Conservation (phyloP, 2,888 invertebrate genomes). For the Torymus auratus region DNA sequence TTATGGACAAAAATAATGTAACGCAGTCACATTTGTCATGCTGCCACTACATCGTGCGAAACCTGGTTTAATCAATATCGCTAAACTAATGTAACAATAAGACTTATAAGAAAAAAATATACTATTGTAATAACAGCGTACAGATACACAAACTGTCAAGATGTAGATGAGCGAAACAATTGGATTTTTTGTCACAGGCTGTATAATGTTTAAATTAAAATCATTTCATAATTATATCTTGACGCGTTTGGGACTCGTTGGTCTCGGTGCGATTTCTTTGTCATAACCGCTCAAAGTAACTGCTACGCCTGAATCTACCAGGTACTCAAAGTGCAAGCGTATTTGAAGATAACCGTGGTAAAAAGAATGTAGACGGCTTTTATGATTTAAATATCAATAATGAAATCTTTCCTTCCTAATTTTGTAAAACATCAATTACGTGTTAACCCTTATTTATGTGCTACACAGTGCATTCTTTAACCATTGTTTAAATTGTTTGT, state of each 20-base stretch:
- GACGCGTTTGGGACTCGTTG: conserved; percentile 56
- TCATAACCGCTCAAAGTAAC: conserved; percentile 48
- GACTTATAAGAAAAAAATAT: conserved; percentile 62
- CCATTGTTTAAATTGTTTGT: conserved; percentile 10
- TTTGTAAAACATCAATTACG: conserved; percentile 50
- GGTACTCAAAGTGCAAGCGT: conserved; percentile 47
- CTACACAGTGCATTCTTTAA: conserved; percentile 18
- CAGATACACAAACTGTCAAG: conserved; percentile 70
- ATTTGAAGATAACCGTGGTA: conserved; percentile 47
- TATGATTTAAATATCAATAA: conserved; percentile 57
- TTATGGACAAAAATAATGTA: conserved; percentile 63
- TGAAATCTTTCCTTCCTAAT: conserved; percentile 58
- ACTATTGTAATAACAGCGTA: conserved; percentile 73
- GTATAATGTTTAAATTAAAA: conserved; percentile 75
- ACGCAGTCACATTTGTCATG: conserved; percentile 69
- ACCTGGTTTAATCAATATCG: conserved; percentile 74
- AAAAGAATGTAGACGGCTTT: conserved; percentile 56
- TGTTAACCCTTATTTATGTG: conserved; percentile 41
- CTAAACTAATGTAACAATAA: conserved; percentile 74
- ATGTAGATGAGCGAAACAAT: conserved; percentile 70
- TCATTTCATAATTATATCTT: conserved; percentile 72
- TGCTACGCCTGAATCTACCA: conserved; percentile 32
- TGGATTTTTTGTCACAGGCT: conserved; percentile 73
- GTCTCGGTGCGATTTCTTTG: conserved; percentile 53
- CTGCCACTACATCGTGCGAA: conserved; percentile 72